These are phyloP conservation scores for Valencia hispanica DNA, from an alignment of 2,797 vertebrate species.

Conservation along the genomic window DNA sequence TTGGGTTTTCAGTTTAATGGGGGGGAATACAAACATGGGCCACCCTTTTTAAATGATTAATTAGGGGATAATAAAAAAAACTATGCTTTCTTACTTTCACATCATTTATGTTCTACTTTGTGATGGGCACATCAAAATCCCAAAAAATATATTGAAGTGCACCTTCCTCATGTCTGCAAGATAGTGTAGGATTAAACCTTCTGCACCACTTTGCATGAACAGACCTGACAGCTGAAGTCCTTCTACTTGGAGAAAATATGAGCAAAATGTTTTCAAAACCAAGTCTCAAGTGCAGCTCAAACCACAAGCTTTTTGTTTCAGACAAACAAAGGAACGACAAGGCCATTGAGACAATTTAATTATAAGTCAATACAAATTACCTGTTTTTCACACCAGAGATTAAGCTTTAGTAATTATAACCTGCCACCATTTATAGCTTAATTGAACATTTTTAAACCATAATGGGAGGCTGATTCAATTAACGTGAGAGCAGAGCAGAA, in stretches of 20 bases:
- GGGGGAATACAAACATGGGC: neutral
- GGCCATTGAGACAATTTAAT: conserved; percentile 45
- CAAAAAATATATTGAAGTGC: neutral
- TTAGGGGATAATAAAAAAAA: neutral
- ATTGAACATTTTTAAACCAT: conserved; percentile 47
- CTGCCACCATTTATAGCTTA: conserved; percentile 53
- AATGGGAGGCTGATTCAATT: conserved; percentile 52
- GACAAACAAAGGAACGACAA: conserved; percentile 52
- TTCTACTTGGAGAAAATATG: conserved; percentile 32
- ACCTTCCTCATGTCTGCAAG: conserved; percentile 23
- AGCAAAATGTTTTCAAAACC: conserved; percentile 12
- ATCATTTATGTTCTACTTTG: neutral
- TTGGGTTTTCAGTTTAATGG: neutral
- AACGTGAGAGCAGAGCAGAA: conserved; percentile 28
- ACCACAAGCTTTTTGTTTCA: conserved; percentile 39
- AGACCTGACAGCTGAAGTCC: conserved; percentile 50
- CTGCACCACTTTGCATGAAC: conserved; percentile 46
- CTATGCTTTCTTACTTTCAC: neutral
- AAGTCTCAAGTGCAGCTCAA: conserved; percentile 16
- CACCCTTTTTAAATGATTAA: neutral
- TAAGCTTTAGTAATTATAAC: conserved; percentile 55
- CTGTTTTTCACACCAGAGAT: conserved; percentile 36
- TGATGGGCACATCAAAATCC: neutral
- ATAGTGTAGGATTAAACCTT: conserved; percentile 23
- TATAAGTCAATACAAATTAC: conserved; percentile 61